A percentile compares a stretch with the other conserved stretches of the same genome.
Evolutionary conservation across 1,140 invertebrate species (phyloP).

Genomic region (Aethina tumida): DNA sequence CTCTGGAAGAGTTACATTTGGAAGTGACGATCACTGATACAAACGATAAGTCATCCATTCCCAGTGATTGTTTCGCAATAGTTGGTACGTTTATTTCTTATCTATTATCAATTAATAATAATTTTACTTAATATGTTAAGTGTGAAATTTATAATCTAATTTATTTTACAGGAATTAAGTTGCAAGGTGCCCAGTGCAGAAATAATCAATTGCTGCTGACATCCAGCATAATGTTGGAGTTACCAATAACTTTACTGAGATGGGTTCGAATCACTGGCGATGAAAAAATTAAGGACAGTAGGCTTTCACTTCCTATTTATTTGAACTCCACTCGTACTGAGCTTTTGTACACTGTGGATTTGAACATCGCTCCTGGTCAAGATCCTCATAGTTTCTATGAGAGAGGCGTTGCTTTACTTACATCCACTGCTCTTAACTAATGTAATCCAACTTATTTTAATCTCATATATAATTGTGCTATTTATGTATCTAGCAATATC

Average conservation of each 20-base stretch:
- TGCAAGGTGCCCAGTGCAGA: constrained; percentile 89
- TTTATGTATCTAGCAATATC: background rate
- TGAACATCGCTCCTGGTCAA: constrained; percentile 77
- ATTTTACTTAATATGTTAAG: background rate
- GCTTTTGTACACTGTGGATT: constrained; percentile 89
- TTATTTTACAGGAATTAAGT: constrained; percentile 61
- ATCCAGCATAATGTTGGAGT: constrained; percentile 87
- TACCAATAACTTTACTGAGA: constrained; percentile 76
- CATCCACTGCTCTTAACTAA: constrained; percentile 83
- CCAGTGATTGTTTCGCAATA: constrained; percentile 75
- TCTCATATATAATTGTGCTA: background rate
- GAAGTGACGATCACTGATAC: constrained; percentile 59
- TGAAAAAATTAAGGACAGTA: constrained; percentile 46
- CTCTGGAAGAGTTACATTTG: constrained; percentile 89
- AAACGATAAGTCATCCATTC: constrained; percentile 47
- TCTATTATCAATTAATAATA: background rate
- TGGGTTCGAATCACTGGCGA: constrained; percentile 57
- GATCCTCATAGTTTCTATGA: constrained; percentile 93
- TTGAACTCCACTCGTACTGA: constrained; percentile 92
- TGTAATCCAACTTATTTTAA: constrained; percentile 9
- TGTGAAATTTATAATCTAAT: constrained; percentile 5
- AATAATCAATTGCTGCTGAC: constrained; percentile 86
- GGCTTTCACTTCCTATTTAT: constrained; percentile 91
- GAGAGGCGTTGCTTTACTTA: constrained; percentile 88
- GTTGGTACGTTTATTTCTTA: constrained; percentile 38